These are phyloP conservation scores for Coptotermes formosanus DNA, from an alignment of 1,140 invertebrate species.

Conservation along the genomic window DNA sequence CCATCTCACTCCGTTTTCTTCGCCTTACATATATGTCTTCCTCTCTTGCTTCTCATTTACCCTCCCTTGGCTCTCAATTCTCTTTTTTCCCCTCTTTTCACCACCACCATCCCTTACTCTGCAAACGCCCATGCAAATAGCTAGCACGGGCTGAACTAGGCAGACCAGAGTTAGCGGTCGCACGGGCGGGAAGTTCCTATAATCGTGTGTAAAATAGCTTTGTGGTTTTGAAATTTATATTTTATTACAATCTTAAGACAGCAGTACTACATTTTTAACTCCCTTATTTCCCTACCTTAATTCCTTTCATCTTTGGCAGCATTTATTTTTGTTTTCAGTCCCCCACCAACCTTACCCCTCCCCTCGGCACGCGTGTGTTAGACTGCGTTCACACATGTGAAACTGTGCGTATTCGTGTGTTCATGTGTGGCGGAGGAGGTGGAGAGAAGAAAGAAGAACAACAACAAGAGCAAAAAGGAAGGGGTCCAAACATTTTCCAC, in stretches of 20 bases:
- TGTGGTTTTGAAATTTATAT: neutral
- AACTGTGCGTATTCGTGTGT: neutral
- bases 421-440: neutral
- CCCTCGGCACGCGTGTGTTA: neutral
- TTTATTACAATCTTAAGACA: neutral
- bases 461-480: neutral
- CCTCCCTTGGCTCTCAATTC: neutral
- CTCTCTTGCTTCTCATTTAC: constrained; percentile 20
- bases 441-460: neutral
- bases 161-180: constrained; percentile 23
- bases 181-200: neutral
- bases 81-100: neutral
- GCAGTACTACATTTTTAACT: neutral
- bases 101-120: constrained; percentile 18
- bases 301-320: neutral
- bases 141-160: neutral
- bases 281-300: neutral
- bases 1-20: neutral
- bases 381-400: neutral
- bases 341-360: neutral
- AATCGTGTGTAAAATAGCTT: neutral
- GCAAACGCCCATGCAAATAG: constrained; percentile 29
- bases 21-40: constrained; percentile 19
- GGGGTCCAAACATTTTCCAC: neutral
- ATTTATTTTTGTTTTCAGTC: neutral